Evolutionary conservation across 2,888 invertebrate genomes (phyloP).

Genomic region (Cyaniris semiargus): DNA sequence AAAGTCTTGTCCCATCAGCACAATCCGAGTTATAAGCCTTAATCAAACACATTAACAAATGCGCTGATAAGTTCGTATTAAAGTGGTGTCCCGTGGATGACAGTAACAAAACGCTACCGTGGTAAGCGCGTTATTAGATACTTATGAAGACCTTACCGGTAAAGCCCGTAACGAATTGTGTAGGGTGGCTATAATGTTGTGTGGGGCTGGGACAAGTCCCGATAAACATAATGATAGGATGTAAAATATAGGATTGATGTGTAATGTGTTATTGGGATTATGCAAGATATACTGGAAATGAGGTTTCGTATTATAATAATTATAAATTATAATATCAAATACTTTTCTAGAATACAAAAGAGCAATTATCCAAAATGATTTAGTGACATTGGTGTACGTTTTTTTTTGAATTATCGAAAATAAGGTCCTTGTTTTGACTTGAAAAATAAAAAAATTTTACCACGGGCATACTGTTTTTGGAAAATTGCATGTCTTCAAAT

Average conservation of each 20-base stretch:
- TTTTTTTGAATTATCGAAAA: no score
- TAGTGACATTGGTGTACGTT: not conserved
- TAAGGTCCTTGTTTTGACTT: no score
- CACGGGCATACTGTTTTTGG: no score
- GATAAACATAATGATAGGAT: not conserved
- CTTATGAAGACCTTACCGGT: conserved; percentile 64
- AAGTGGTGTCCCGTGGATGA: conserved; percentile 45
- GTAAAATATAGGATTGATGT: no score
- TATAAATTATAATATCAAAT: no score
- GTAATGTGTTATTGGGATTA: no score
- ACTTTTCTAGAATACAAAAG: no score
- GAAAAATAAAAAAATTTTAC: not conserved
- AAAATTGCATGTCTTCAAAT: no score
- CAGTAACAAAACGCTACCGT: conserved; percentile 71
- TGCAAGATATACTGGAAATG: no score
- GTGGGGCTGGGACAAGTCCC: not conserved
- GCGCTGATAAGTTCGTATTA: conserved; percentile 34
- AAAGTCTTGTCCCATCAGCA: conserved; percentile 7
- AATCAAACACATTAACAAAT: conserved; percentile 19
- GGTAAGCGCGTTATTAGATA: conserved; percentile 68
- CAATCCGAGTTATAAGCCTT: not conserved
- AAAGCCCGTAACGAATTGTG: conserved; percentile 65
- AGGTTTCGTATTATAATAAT: no score
- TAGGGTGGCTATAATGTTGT: conserved; percentile 47
- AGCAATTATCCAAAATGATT: not conserved